A percentile compares a stretch with the other conserved stretches of the same genome.
These are phyloP conservation scores for Temnothorax nylanderi DNA, from an alignment of 1,140 invertebrate species.

Conservation along the genomic window DNA sequence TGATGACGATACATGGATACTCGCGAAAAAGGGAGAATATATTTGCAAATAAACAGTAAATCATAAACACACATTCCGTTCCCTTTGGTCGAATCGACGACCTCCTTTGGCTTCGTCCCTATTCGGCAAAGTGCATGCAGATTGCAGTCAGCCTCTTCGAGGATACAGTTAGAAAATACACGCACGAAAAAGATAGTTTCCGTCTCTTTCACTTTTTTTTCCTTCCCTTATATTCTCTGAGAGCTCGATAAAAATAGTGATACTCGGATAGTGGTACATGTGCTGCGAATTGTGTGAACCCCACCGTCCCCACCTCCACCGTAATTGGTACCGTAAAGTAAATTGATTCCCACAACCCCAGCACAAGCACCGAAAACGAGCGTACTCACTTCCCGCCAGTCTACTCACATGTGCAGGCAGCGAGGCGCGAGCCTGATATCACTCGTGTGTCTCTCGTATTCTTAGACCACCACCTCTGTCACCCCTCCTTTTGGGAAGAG, in stretches of 20 bases:
- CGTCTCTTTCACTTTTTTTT: not conserved
- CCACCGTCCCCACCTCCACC: conserved; percentile 35
- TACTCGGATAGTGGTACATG: conserved; percentile 60
- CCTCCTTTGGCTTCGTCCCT: not conserved
- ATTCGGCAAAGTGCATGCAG: not conserved
- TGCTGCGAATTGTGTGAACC: conserved; percentile 37
- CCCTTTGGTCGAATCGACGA: conserved; percentile 41
- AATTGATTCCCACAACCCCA: conserved; percentile 64
- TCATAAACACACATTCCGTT: not conserved
- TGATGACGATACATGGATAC: not conserved
- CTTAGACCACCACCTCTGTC: conserved; percentile 15
- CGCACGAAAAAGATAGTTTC: conserved; percentile 40
- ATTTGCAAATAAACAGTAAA: not conserved
- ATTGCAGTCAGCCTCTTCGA: conserved; percentile 33
- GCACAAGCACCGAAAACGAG: conserved; percentile 58
- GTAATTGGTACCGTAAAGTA: conserved; percentile 55
- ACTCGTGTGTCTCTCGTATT: conserved; percentile 20
- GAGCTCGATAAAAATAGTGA: conserved; percentile 62
- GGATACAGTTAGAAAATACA: conserved; percentile 66
- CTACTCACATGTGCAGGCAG: conserved; percentile 52
- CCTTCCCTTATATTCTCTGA: not conserved
- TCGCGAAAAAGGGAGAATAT: not conserved
- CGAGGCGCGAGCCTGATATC: not conserved
- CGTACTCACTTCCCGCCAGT: conserved; percentile 25
- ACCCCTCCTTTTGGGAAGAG: not conserved